Evolutionary conservation across 92 coral and sea anemone genomes (phyloP).

Genomic region (Palythoa grandiflora): DNA sequence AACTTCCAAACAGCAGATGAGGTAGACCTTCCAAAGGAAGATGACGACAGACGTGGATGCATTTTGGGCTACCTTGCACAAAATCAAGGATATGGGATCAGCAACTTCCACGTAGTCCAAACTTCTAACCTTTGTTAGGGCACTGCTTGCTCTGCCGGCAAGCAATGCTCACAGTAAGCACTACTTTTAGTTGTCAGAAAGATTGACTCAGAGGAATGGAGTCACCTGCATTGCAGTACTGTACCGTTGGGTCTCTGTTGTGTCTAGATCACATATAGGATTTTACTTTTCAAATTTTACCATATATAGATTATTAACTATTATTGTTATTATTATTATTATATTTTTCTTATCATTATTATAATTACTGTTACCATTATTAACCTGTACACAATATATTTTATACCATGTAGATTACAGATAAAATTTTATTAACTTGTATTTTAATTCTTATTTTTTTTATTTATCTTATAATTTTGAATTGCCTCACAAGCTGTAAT

Average conservation of each 20-base stretch:
- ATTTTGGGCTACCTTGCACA: neutral
- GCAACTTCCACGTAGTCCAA: conserved; percentile 17
- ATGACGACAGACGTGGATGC: neutral
- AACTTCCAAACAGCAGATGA: conserved; percentile 21
- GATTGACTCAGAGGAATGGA: conserved; percentile 27
- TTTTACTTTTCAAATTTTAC: no score
- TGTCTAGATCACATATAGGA: neutral
- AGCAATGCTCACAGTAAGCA: neutral
- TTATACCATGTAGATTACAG: no score
- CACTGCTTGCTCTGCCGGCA: conserved; percentile 11
- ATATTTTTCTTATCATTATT: no score
- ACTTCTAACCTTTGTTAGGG: conserved; percentile 24
- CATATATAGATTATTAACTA: no score
- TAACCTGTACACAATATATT: no score
- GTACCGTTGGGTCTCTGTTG: conserved; percentile 24
- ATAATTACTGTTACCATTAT: no score
- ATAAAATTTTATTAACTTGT: no score
- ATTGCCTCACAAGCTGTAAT: no score
- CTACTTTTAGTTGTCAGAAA: conserved; percentile 17
- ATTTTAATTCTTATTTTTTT: no score
- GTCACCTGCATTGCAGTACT: conserved; percentile 29
- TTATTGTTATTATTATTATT: no score
- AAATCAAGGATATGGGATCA: neutral
- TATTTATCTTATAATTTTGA: no score
- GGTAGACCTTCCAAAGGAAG: neutral